These are phyloP conservation scores for Caenorhabditis afra DNA, from an alignment of 2,888 invertebrate species.

Conservation along the genomic window DNA sequence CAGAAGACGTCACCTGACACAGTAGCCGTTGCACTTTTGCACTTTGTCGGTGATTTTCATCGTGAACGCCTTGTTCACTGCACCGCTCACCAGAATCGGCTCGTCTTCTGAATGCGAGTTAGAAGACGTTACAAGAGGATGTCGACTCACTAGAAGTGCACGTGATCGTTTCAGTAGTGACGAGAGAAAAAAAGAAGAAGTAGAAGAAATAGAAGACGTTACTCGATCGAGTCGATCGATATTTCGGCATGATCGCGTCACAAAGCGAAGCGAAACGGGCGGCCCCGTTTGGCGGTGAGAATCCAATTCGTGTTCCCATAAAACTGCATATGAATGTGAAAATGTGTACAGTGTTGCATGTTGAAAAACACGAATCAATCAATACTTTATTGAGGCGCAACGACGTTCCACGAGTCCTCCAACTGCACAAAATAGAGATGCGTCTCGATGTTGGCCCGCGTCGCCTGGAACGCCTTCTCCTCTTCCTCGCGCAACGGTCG, in stretches of 20 bases:
- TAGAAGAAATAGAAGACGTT: not conserved
- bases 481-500: too few relatives aligned
- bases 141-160: constrained; percentile 33
- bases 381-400: too few relatives aligned
- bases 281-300: not conserved
- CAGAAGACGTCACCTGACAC: constrained; percentile 40
- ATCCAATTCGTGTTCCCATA: constrained; percentile 30
- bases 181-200: constrained; percentile 8
- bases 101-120: constrained; percentile 42
- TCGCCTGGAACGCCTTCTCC: constrained; percentile 14
- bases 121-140: not conserved
- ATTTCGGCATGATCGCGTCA: constrained; percentile 19
- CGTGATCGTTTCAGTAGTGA: constrained; percentile 4
- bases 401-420: constrained; percentile 33
- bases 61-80: constrained; percentile 42
- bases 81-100: constrained; percentile 50
- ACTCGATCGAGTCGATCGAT: constrained; percentile 4
- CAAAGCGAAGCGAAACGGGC: not conserved
- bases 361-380: too few relatives aligned
- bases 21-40: constrained; percentile 54
- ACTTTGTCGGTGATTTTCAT: constrained; percentile 56
- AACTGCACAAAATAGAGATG: constrained; percentile 47
- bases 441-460: constrained; percentile 33
- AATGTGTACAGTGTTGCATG: too few relatives aligned
- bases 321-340: not conserved